phyloP scores from a whole-genome alignment of 2,797 vertebrate species.

The Molossus alvarezi region DNA sequence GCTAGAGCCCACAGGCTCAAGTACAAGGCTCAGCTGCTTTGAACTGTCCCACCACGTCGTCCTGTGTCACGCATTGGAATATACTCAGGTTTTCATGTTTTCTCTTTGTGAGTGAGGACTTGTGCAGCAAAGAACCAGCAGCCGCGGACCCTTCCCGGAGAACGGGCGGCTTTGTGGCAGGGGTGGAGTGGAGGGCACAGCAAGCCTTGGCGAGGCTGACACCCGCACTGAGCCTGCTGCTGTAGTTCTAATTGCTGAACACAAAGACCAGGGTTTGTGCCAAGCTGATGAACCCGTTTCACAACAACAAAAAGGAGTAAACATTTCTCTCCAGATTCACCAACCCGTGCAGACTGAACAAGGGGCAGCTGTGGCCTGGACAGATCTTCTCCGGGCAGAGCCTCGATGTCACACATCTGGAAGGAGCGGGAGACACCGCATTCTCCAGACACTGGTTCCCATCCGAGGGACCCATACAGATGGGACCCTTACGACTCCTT shows the following conservation, averaged over 20 bases:
- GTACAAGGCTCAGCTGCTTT: background rate
- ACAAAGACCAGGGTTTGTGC: background rate
- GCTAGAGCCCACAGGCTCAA: background rate
- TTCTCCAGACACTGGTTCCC: constrained; percentile 4
- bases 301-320: background rate
- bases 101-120: background rate
- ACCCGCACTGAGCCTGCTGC: background rate
- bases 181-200: background rate
- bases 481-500: constrained; percentile 35
- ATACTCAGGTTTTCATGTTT: background rate
- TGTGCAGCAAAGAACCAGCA: background rate
- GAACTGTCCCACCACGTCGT: background rate
- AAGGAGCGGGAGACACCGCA: background rate
- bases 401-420: background rate
- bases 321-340: background rate
- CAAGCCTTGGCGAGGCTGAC: background rate
- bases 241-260: background rate
- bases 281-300: background rate
- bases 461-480: background rate
- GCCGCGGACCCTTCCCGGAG: background rate
- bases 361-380: background rate
- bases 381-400: background rate
- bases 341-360: background rate
- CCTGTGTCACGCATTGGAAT: background rate
- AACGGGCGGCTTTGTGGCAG: background rate